These are phyloP conservation scores for Eupeodes latifasciatus DNA, from an alignment of 2,888 invertebrate species.

Conservation along the genomic window DNA sequence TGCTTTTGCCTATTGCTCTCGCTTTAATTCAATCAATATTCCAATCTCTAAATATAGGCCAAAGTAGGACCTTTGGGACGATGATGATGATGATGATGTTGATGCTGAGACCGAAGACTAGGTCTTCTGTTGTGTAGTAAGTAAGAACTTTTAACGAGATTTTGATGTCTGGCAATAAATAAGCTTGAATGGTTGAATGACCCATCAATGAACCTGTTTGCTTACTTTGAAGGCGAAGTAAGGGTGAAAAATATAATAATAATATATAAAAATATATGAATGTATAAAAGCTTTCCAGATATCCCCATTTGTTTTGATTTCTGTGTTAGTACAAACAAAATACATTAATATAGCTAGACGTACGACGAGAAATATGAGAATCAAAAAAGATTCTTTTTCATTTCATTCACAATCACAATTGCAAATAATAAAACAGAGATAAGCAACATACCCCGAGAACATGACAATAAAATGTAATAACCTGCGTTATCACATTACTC, in stretches of 20 bases:
- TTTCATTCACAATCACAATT: slow-evolving; percentile 47
- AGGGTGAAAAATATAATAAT: background rate
- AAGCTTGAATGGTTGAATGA: slow-evolving; percentile 73
- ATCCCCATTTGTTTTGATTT: slow-evolving; percentile 65
- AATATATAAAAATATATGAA: background rate
- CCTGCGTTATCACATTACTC: slow-evolving; percentile 70
- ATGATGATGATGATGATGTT: background rate
- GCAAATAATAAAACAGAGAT: slow-evolving; percentile 51
- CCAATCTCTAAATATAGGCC: slow-evolving; percentile 38
- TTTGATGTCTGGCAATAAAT: slow-evolving; percentile 75
- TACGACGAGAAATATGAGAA: slow-evolving; percentile 3
- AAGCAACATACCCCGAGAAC: slow-evolving; percentile 68
- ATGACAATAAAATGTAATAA: slow-evolving; percentile 76
- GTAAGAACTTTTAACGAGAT: slow-evolving; percentile 73
- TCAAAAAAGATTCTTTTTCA: slow-evolving; percentile 47
- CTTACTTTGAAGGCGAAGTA: background rate
- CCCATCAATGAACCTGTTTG: slow-evolving; percentile 62
- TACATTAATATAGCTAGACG: slow-evolving; percentile 53
- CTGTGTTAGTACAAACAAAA: slow-evolving; percentile 63
- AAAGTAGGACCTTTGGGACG: background rate
- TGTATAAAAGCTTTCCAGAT: slow-evolving; percentile 68
- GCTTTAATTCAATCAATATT: slow-evolving; percentile 71
- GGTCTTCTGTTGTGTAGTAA: slow-evolving; percentile 9
- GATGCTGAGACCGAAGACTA: background rate
- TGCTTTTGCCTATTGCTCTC: slow-evolving; percentile 58